Conservation (phyloP, 2,797 vertebrate genomes). For the Oreortyx pictus region DNA sequence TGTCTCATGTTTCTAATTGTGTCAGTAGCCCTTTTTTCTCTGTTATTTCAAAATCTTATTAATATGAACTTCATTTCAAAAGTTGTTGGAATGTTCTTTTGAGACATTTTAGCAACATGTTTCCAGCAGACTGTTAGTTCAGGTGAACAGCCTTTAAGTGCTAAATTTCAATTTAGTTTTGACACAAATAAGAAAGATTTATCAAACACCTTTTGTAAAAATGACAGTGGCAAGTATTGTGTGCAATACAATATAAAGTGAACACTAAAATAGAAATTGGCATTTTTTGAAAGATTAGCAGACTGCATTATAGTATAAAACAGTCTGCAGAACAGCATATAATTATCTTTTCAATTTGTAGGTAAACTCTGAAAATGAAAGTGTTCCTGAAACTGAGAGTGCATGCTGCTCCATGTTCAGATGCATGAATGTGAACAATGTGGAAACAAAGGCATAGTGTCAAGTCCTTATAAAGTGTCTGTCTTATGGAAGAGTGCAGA, state of each 20-base stretch:
- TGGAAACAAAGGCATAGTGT: not conserved
- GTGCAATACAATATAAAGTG: not conserved
- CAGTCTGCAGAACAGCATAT: not conserved
- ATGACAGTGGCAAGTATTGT: not conserved
- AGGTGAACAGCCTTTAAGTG: not conserved
- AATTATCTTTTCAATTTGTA: not conserved
- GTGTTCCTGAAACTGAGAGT: not conserved
- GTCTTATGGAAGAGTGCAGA: not conserved
- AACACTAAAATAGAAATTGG: not conserved
- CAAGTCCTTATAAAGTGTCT: not conserved
- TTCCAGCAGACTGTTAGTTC: not conserved
- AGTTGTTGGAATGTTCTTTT: accelerated
- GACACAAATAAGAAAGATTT: not conserved
- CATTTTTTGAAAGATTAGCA: not conserved
- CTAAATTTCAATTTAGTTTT: not conserved
- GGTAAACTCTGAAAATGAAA: not conserved
- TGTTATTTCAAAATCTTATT: not conserved
- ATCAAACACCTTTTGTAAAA: not conserved
- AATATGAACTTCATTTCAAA: not conserved
- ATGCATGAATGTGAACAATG: not conserved
- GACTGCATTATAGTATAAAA: not conserved
- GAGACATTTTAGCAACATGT: not conserved
- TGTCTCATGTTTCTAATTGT: not conserved
- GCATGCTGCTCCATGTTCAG: not conserved
- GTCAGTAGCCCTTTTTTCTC: not conserved